phyloP scores from a whole-genome alignment of 2,888 invertebrate genomes.

The Eupithecia dodoneata region DNA sequence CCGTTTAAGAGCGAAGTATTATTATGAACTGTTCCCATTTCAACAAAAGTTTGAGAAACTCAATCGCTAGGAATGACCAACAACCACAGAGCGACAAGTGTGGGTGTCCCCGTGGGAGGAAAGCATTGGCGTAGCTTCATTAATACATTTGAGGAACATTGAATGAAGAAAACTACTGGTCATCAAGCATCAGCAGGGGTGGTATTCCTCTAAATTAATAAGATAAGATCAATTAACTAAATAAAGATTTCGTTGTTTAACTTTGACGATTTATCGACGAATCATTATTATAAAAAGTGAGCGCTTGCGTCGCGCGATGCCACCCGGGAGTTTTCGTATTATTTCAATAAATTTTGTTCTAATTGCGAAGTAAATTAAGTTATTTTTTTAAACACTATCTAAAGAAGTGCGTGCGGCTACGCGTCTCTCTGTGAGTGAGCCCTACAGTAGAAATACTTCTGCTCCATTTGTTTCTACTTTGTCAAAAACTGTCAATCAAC shows the following conservation, averaged over 20 bases:
- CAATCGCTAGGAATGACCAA: constrained; percentile 19
- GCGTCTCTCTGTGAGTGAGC: no score
- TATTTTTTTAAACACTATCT: no score
- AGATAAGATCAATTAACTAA: background rate
- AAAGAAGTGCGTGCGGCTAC: no score
- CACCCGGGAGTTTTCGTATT: no score
- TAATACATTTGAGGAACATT: constrained; percentile 5
- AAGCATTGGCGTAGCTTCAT: constrained; percentile 17
- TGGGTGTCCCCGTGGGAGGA: constrained; percentile 40
- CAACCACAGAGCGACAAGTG: constrained; percentile 33
- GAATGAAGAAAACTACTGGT: background rate
- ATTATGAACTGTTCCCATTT: background rate
- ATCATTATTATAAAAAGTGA: no score
- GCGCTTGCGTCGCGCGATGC: no score
- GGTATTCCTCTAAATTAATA: background rate
- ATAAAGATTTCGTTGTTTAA: background rate
- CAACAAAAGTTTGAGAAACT: constrained; percentile 20
- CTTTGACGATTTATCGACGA: no score
- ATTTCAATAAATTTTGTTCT: no score
- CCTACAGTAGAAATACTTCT: no score
- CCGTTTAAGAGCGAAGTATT: background rate
- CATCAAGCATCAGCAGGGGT: background rate
- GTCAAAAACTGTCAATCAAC: no score
- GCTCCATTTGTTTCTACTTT: no score
- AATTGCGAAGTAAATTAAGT: no score